Evolutionary conservation across 2,888 invertebrate genomes (phyloP).

Genomic region (Pinctada fucata): DNA sequence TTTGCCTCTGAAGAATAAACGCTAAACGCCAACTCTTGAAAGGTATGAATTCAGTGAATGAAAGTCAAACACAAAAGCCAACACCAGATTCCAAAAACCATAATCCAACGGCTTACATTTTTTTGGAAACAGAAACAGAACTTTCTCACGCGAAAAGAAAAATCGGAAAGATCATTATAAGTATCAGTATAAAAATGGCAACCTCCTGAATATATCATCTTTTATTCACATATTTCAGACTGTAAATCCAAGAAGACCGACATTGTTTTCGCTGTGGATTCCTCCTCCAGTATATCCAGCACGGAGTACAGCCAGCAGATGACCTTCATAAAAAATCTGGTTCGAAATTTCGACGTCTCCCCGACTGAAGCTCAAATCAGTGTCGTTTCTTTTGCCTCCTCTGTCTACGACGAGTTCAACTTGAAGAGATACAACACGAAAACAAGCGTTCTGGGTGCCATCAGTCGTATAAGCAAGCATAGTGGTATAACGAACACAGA

Average conservation of each 20-base stretch:
- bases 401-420: slow-evolving; percentile 52
- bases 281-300: slow-evolving; percentile 53
- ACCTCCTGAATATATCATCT: background rate
- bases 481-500: slow-evolving; percentile 53
- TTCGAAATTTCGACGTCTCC: slow-evolving; percentile 53
- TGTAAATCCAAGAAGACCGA: slow-evolving; percentile 56
- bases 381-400: slow-evolving; percentile 54
- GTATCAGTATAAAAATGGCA: too few species aligned
- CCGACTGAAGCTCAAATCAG: slow-evolving; percentile 55
- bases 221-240: slow-evolving; percentile 39
- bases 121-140: too few species aligned
- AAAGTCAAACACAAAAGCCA: too few species aligned
- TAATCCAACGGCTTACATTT: too few species aligned
- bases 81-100: too few species aligned
- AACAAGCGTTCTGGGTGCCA: slow-evolving; percentile 44
- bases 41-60: too few species aligned
- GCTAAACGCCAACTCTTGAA: too few species aligned
- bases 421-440: slow-evolving; percentile 53
- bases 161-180: too few species aligned
- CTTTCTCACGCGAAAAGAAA: too few species aligned
- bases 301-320: slow-evolving; percentile 53
- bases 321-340: slow-evolving; percentile 53
- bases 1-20: too few species aligned
- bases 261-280: slow-evolving; percentile 58
- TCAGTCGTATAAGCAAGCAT: slow-evolving; percentile 46